Percentiles rank a stretch among this genome's conserved stretches.
These are phyloP conservation scores for Ditylenchus weischeri DNA, from an alignment of 2,888 invertebrate genomes.

Conservation along the genomic window DNA sequence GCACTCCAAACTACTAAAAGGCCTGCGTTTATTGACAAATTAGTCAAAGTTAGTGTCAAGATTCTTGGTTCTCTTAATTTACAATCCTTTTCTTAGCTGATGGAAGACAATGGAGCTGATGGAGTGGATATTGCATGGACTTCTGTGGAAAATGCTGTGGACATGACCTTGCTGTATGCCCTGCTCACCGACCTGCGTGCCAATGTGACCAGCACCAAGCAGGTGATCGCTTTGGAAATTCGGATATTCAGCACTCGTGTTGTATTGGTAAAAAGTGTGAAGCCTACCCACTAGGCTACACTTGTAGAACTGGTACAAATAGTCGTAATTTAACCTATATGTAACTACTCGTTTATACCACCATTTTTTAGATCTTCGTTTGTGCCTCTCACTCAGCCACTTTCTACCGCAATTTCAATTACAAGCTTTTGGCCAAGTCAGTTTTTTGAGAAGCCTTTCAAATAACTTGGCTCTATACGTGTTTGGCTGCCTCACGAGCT, in stretches of 20 bases:
- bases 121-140: slow-evolving; percentile 24
- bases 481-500: too few species aligned
- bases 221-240: background rate
- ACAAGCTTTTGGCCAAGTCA: background rate
- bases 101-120: slow-evolving; percentile 10
- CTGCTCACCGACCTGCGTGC: slow-evolving; percentile 5
- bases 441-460: background rate
- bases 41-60: background rate
- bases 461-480: background rate
- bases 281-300: too few species aligned
- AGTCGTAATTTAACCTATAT: too few species aligned
- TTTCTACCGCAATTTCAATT: background rate
- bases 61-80: too few species aligned
- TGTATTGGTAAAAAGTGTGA: too few species aligned
- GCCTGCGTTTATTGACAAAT: background rate
- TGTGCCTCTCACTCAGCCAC: slow-evolving; percentile 11
- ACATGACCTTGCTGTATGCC: background rate
- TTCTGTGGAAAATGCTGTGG: background rate
- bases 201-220: slow-evolving; percentile 7
- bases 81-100: slow-evolving; percentile 2
- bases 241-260: too few species aligned
- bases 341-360: too few species aligned
- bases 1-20: slow-evolving; percentile 11
- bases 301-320: too few species aligned
- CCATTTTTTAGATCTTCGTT: background rate